Base-by-base conservation (phyloP, 2,113 vertebrate genomes). In the Siphamia tubifer region DNA sequence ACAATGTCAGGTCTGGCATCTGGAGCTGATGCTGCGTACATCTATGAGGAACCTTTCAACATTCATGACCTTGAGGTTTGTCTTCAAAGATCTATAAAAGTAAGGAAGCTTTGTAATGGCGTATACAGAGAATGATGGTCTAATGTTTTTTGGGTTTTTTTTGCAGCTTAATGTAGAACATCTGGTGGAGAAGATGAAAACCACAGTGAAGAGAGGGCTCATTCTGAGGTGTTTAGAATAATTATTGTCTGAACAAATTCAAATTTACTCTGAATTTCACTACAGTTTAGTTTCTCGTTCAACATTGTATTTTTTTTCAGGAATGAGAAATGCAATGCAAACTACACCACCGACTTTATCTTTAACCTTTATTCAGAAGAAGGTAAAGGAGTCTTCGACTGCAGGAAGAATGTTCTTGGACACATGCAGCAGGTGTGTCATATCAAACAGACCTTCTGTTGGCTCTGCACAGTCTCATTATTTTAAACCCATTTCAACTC, bases 171-270 rank as follows among this genome's bases (percentile, higher is more conserved):
- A 97, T 4, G 96, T 97, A 62, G 91, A 94, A 10, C 96, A 97
- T 86, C 90, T 97, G 70, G 92, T 92, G 0, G 93, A 96, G 58
- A 98, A 98, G 87, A 98, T 98, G 96, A 98, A 96, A 81, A 96
- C 95, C 1, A 94, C 94, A 0, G 96, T 98, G 87, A 96, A 96
- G 77, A 93, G 96, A 74, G 96, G 96, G 44, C 86, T 98, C 38
- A 88, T 98, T 83, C 81, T 97, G 66, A 95, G 96, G 96, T 96
- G 74, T 36, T 25, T 2, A 0, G 3, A 1, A 24, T 0, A 10
- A 21, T 12, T 28, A 3, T 32, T 2, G 10, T 61, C 8, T n/a
- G 1, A 25, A 3, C 3, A 25, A 10, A 40, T 13, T 52, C 2
- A 13, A 20, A 5, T 67, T 31, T 7, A 12, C 1, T 10, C 6